Base-by-base conservation (phyloP, 1,140 invertebrate genomes). In the Magallana gigas region DNA sequence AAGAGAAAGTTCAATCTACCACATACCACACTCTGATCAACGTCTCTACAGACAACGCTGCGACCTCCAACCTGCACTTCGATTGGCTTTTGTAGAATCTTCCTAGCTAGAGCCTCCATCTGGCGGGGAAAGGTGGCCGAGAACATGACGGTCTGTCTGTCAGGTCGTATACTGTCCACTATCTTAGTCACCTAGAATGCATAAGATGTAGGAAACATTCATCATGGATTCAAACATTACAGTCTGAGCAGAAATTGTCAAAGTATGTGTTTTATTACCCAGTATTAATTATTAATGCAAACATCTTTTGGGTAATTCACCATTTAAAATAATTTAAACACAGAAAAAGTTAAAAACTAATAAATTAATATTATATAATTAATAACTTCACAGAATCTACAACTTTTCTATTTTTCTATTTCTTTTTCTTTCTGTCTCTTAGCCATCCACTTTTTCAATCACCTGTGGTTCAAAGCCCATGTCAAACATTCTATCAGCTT, bases 101-200 rank as follows among this genome's bases (percentile, higher is more conserved):
- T 96, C 56, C 99, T 95, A 0, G 99, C 99, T 3, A 99, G 95
- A 0, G 98, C 99, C 95, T 99, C 99, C 99, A 99, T 99, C 95
- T 99, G 98, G 6, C 99, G 95, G 0, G 99, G 99, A 94, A 99
- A 99, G 0, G 99, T 99, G 0, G 99, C 99, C 91, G 98, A 99
- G 94, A 99, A 99, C 96, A 99, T 97, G 0, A 99, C 99, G 0
- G 98, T 99, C 95, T 99, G 98, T 81, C 98, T 95, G 95, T 99
- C 99, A 0, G 99, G 99, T 58, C 99, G 96, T 2, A 99, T 97
- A 94, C 99, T 99, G 91, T 99, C 99, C 90, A 99, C 97, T 76
- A 99, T 99, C 90, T 98, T 96, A 97, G 98, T 99, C 0, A 98
- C 97, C 96, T 97, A 89, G 60, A 87, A 48, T 83, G 48, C 57